Percentiles rank a stretch among this genome's conserved stretches.
Conservation (phyloP, 2,797 vertebrate species). For the Melanotaenia parkinsoni region DNA sequence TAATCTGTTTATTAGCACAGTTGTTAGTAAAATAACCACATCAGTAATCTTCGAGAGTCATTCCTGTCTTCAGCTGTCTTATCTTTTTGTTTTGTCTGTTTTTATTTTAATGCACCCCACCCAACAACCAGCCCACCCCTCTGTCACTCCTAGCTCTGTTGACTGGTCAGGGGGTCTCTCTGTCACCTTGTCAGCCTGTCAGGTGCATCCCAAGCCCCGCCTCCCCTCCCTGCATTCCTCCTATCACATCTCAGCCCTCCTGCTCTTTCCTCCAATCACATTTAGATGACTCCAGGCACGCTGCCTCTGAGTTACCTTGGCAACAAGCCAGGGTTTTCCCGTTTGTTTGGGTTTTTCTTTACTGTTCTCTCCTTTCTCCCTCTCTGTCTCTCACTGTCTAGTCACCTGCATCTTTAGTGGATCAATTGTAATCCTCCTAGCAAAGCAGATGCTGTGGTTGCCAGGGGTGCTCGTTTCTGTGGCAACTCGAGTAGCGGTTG, state of each 20-base stretch:
- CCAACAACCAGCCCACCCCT: not conserved
- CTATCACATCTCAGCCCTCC: constrained; percentile 62
- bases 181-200: constrained; percentile 51
- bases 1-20: not conserved
- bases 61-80: not conserved
- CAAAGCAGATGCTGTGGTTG: constrained; percentile 50
- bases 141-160: constrained; percentile 2
- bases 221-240: constrained; percentile 52
- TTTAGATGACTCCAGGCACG: constrained; percentile 51
- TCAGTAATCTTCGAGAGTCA: not conserved
- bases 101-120: constrained; percentile 27
- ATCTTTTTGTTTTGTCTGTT: constrained; percentile 2
- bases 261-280: constrained; percentile 73
- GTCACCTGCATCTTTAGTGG: constrained; percentile 75
- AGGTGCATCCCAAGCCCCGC: constrained; percentile 47
- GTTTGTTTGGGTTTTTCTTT: constrained; percentile 43
- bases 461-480: constrained; percentile 49
- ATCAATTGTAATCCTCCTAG: constrained; percentile 67
- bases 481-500: constrained; percentile 45
- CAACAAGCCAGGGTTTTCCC: constrained; percentile 83
- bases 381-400: constrained; percentile 31
- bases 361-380: constrained; percentile 38
- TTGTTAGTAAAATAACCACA: not conserved
- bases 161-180: constrained; percentile 37
- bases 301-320: constrained; percentile 83